Base-by-base conservation (phyloP, 1,140 invertebrate species). In the Neodiprion virginianus region DNA sequence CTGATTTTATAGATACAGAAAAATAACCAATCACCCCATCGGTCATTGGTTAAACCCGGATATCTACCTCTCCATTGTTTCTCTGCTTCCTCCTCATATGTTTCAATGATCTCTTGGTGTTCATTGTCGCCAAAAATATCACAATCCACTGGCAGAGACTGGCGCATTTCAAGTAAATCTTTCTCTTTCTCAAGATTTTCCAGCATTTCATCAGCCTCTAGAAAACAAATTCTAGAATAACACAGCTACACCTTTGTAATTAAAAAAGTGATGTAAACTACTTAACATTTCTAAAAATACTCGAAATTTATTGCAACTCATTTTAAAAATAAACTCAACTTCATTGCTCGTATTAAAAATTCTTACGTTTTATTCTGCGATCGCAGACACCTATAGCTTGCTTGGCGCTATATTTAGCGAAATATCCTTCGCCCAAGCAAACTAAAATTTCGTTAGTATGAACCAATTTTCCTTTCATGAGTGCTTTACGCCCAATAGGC, bases 361-460 rank as follows among this genome's bases (percentile, higher is more conserved):
- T 75, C 84, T 82, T 89, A 93, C 92, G 83, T 85, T 89, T 81
- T 48, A 93, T 89, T 84, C 93, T 89, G 48, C 93, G 87, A 65
- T 90, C 83, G 71, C 91, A 91, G 69, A 95, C 90, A 21, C 72
- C 82, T n/a, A 82, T 82, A 1, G 94, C 93, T 80, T 94, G 90
- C 76, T 90, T 89, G 8, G 92, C 89, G 65, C 92, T 93, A 69
- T 92, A 89, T 77, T 95, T 93, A 12, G 89, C 91, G 88, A 95
- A 95, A 85, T 92, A 94, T 76, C 92, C 92, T 77, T 93, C 92
- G 47, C 94, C 94, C 10, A 95, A 81, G 5, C 90, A 88, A 47
- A 93, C 91, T 65, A 93, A 81, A 21, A 95, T 89, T 87, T 95
- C 93, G 87, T 94, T 95, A 1, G 94, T 95, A 76, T 95, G 93